Evolutionary conservation across 2,797 vertebrate species (phyloP).

Genomic region (Heliangelus exortis): DNA sequence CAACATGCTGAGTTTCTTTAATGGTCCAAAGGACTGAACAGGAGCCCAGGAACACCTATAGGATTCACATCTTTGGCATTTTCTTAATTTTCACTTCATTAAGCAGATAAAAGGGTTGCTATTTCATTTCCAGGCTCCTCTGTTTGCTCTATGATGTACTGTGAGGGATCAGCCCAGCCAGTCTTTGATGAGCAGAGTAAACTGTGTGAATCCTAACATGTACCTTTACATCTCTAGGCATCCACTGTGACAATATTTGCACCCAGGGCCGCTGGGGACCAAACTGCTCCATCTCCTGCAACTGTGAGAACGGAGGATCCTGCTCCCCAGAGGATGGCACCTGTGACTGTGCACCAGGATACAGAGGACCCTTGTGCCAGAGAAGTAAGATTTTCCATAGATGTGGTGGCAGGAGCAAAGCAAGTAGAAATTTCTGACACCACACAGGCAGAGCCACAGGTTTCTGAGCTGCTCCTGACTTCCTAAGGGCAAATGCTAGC

Average conservation of each 20-base stretch:
- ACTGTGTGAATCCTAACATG: not conserved
- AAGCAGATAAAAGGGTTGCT: constrained; percentile 47
- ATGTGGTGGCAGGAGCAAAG: not conserved
- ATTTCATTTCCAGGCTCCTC: not conserved
- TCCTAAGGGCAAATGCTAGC: not conserved
- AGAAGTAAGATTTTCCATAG: constrained; percentile 87
- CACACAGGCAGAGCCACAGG: not conserved
- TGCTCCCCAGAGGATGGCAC: constrained; percentile 94
- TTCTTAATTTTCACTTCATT: constrained; percentile 54
- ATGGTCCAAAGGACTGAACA: not conserved
- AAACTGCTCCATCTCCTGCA: constrained; percentile 96
- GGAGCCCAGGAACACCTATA: not conserved
- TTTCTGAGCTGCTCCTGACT: not conserved
- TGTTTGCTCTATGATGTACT: not conserved
- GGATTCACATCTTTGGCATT: constrained; percentile 4
- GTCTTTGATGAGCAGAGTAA: not conserved
- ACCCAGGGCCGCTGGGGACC: constrained; percentile 93
- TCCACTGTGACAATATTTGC: constrained; percentile 94
- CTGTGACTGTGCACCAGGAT: constrained; percentile 95
- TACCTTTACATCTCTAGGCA: constrained; percentile 77
- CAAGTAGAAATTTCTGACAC: not conserved
- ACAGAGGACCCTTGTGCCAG: constrained; percentile 93
- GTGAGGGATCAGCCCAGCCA: not conserved
- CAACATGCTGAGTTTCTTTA: constrained; percentile 34
- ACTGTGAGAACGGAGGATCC: constrained; percentile 94